These are phyloP conservation scores for Sorex fumeus DNA, from an alignment of 2,113 vertebrate genomes.

Conservation along the genomic window DNA sequence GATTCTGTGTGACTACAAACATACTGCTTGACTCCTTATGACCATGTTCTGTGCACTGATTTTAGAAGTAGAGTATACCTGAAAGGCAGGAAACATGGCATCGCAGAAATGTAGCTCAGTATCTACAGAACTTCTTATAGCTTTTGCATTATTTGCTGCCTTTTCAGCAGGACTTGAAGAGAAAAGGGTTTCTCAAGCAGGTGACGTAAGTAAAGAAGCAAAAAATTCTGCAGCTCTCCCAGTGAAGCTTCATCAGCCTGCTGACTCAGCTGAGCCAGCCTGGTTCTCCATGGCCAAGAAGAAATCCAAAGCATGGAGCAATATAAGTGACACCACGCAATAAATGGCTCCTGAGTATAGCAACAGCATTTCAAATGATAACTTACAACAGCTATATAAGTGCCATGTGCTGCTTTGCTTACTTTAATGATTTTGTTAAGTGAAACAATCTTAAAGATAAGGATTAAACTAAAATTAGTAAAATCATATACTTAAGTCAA, in stretches of 20 bases:
- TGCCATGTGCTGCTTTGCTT: conserved; percentile 74
- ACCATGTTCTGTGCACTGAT: neutral
- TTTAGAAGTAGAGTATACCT: conserved; percentile 60
- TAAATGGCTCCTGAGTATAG: conserved; percentile 74
- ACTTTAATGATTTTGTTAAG: conserved; percentile 73
- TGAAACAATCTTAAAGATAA: conserved; percentile 80
- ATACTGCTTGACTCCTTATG: neutral
- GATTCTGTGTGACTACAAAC: neutral
- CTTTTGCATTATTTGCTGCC: conserved; percentile 80
- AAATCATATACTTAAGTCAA: neutral
- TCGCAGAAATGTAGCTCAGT: neutral
- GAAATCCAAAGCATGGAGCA: conserved; percentile 97
- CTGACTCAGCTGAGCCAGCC: conserved; percentile 91
- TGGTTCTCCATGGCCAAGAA: conserved; percentile 97
- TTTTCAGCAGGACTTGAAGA: conserved; percentile 82
- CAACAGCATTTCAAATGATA: conserved; percentile 60
- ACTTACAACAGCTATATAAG: conserved; percentile 78
- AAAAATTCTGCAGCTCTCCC: conserved; percentile 77
- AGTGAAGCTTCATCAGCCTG: conserved; percentile 79
- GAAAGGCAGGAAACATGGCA: conserved; percentile 20
- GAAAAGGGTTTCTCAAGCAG: conserved; percentile 83
- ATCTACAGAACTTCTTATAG: conserved; percentile 61
- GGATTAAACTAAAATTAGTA: conserved; percentile 61
- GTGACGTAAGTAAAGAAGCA: conserved; percentile 80
- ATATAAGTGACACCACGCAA: conserved; percentile 93